Evolutionary conservation across 2,888 invertebrate genomes (phyloP), one percentile per base, ranked within the genome.

Genomic region (Pseudanteris insignis): DNA sequence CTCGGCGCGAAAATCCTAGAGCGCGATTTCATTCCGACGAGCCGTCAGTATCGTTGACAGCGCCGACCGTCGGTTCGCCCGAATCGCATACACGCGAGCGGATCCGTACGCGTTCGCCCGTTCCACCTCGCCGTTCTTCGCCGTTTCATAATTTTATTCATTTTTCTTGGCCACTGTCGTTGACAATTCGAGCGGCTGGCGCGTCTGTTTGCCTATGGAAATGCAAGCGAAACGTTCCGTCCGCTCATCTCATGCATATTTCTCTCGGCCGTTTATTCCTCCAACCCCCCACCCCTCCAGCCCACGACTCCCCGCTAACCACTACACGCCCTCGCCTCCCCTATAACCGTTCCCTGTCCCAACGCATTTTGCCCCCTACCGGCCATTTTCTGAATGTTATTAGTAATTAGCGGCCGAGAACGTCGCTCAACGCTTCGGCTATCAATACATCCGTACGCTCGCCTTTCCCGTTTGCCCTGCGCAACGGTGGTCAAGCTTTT

Each of bases 331-430:
- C 38, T 14, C 29, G 33, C 41, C 29, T 11, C 9, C 41, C 10
- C 21, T 25, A 12, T 28, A 1, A 1, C n/a, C 14, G 10, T 18
- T 18, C 18, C 11, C 21, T 6, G 11, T 13, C 24, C 13, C 10
- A 11, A 41, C 40, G 9, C 38, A 36, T 38, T 36, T 8, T 10
- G n/a, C 13, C 7, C 13, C 28, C n/a, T n/a, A n/a, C n/a, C n/a
- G n/a, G 24, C 28, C 47, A 43, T 46, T 62, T 72, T 70, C 76
- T 77, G 79, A 78, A 79, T 79, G 78, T 78, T 78, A 79, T 79
- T 79, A 78, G 76, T 78, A 77, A 79, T 79, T 77, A 77, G 73
- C 74, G 70, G 64, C 37, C 70, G 74, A 70, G 70, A 71, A 64
- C 67, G 57, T 29, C 40, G 18, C 40, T 48, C 30, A 34, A n/a